Conservation (phyloP, 2,888 invertebrate species). For the Heliconius charithonia region DNA sequence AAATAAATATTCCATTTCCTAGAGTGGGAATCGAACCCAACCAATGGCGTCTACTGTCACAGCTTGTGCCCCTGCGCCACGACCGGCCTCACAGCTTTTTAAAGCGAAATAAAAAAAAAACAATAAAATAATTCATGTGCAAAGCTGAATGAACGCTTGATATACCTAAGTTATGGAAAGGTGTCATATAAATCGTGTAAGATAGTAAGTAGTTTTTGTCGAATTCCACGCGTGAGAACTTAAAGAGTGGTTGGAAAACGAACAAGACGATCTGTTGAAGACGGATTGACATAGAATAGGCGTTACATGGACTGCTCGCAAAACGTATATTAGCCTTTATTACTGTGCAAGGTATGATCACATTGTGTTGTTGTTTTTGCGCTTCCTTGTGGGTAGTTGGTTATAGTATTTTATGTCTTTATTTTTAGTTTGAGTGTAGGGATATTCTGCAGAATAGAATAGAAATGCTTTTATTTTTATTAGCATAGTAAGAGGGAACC, state of each 20-base stretch:
- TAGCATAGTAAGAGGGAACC: too few species aligned
- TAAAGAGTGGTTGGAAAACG: conserved; percentile 15
- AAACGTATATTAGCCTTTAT: conserved; percentile 32
- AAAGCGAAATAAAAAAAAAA: neutral
- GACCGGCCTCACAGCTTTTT: too few species aligned
- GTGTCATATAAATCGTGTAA: conserved; percentile 16
- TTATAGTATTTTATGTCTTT: neutral
- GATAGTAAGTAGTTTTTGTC: conserved; percentile 3
- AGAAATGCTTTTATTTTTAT: too few species aligned
- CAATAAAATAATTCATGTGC: neutral
- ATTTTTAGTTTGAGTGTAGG: too few species aligned
- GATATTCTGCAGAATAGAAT: too few species aligned
- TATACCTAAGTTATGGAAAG: neutral
- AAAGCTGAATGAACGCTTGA: neutral
- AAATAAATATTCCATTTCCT: too few species aligned
- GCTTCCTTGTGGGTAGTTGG: neutral
- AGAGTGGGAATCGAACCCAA: too few species aligned
- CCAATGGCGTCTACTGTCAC: too few species aligned
- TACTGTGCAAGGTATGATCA: conserved; percentile 38
- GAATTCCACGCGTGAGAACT: conserved; percentile 22
- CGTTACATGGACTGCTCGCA: conserved; percentile 41
- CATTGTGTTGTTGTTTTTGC: conserved; percentile 28
- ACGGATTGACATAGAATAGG: conserved; percentile 47
- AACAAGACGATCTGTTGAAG: conserved; percentile 44
- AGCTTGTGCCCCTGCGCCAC: too few species aligned